Conservation (phyloP, 2,888 invertebrate species). For the Rhamnusium bicolor region DNA sequence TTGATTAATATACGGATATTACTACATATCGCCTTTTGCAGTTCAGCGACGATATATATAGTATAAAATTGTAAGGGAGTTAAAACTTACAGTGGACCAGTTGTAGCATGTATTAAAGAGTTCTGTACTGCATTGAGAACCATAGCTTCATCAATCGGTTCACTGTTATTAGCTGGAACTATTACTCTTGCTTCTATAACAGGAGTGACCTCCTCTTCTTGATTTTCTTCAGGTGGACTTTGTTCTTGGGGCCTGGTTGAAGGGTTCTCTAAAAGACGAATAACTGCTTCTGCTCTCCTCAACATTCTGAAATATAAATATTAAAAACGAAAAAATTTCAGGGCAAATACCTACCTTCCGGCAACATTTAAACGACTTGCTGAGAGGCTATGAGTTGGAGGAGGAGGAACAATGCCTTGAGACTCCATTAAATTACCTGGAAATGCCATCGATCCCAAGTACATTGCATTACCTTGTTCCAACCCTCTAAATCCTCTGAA, state of each 20-base stretch:
- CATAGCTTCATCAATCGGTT: slow-evolving; percentile 63
- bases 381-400: slow-evolving; percentile 72
- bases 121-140: slow-evolving; percentile 65
- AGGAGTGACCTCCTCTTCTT: slow-evolving; percentile 69
- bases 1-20: too few relatives aligned
- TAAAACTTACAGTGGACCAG: slow-evolving; percentile 54
- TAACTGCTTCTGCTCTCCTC: slow-evolving; percentile 70
- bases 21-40: too few relatives aligned
- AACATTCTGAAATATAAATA: slow-evolving; percentile 68
- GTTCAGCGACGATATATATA: too few relatives aligned
- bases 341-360: slow-evolving; percentile 62
- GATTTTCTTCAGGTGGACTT: slow-evolving; percentile 62
- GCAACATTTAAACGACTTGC: slow-evolving; percentile 73
- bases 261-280: slow-evolving; percentile 71
- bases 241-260: slow-evolving; percentile 58
- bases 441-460: slow-evolving; percentile 75
- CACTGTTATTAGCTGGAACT: slow-evolving; percentile 63
- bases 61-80: too few relatives aligned
- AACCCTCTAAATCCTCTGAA: slow-evolving; percentile 54
- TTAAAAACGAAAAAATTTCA: background rate
- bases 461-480: slow-evolving; percentile 72
- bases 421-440: slow-evolving; percentile 72
- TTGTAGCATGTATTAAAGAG: slow-evolving; percentile 58
- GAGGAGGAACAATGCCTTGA: slow-evolving; percentile 71
- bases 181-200: slow-evolving; percentile 70